These are phyloP conservation scores for Heterodera carotae DNA, from an alignment of 1,140 invertebrate species.

Conservation along the genomic window DNA sequence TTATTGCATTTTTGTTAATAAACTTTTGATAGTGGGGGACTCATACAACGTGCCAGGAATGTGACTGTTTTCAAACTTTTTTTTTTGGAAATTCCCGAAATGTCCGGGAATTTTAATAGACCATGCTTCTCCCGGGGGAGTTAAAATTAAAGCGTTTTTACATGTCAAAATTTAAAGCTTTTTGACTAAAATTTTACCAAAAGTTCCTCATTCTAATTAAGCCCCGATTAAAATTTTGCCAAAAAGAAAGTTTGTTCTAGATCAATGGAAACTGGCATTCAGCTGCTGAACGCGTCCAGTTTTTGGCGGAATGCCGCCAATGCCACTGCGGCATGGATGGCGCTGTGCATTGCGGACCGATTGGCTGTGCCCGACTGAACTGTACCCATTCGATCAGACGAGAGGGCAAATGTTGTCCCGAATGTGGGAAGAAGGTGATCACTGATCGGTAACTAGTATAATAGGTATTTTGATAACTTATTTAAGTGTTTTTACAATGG, in stretches of 20 bases:
- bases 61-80: no score
- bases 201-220: no score
- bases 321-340: slow-evolving; percentile 53
- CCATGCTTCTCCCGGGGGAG: no score
- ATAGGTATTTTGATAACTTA: slow-evolving; percentile 1
- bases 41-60: no score
- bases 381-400: slow-evolving; percentile 47
- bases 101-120: no score
- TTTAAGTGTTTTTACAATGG: slow-evolving; percentile 56
- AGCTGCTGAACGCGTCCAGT: slow-evolving; percentile 46
- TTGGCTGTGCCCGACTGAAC: slow-evolving; percentile 49
- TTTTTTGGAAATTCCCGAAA: no score
- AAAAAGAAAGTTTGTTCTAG: slow-evolving; percentile 20
- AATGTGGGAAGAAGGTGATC: slow-evolving; percentile 44
- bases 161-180: no score
- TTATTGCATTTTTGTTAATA: no score
- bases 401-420: slow-evolving; percentile 48
- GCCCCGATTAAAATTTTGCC: background rate
- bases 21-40: no score
- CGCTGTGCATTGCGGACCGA: slow-evolving; percentile 45
- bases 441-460: background rate
- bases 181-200: no score
- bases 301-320: slow-evolving; percentile 44
- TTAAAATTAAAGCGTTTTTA: no score
- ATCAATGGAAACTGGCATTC: slow-evolving; percentile 35